A percentile compares a stretch with the other conserved stretches of the same genome.
Evolutionary conservation across 2,888 invertebrate genomes (phyloP).

Genomic region (Quadriops clusia): DNA sequence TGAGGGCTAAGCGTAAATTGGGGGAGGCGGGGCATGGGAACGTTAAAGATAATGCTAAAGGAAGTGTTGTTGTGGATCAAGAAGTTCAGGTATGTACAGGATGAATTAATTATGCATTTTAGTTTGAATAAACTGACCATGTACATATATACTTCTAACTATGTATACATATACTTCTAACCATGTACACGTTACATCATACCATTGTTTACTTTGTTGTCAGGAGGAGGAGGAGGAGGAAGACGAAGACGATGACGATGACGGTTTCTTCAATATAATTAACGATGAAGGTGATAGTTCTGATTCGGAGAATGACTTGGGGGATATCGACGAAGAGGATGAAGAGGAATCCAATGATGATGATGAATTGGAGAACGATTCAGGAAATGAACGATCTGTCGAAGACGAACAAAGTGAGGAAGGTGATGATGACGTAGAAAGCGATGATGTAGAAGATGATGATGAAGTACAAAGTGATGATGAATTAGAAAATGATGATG

Average conservation of each 20-base stretch:
- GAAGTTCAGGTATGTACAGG: no score
- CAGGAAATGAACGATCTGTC: constrained; percentile 9
- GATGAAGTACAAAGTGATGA: constrained; percentile 34
- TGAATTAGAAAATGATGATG: constrained; percentile 19
- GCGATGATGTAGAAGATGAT: neutral
- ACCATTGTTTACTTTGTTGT: no score
- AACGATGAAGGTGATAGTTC: constrained; percentile 27
- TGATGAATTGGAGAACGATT: constrained; percentile 35
- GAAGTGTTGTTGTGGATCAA: no score
- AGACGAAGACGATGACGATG: constrained; percentile 8
- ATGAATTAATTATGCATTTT: no score
- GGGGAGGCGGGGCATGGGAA: no score
- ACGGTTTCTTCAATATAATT: constrained; percentile 12
- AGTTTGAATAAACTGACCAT: no score
- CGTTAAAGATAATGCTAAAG: no score
- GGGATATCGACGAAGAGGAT: constrained; percentile 30
- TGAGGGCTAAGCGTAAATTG: no score
- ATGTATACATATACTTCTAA: no score
- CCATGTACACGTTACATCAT: no score
- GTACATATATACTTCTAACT: no score
- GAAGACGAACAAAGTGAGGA: constrained; percentile 10
- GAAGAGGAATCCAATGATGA: constrained; percentile 42
- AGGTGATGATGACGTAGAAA: constrained; percentile 11
- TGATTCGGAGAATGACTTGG: constrained; percentile 26
- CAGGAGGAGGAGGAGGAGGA: neutral